phyloP scores from a whole-genome alignment of 2,797 vertebrate species.

The Echeneis naucrates region DNA sequence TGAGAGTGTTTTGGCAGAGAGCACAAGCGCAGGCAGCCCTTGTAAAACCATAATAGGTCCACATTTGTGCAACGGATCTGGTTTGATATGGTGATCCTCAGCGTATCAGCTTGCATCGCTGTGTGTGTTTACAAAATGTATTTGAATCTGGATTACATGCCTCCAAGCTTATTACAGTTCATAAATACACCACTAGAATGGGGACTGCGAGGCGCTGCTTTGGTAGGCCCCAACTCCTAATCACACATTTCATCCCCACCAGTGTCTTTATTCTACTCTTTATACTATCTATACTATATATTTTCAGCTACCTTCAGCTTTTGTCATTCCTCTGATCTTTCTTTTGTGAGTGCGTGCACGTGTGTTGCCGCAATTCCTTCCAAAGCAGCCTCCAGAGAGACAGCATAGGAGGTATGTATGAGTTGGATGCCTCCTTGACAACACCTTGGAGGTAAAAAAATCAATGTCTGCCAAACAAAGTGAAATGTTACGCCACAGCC shows the following conservation, averaged over 20 bases:
- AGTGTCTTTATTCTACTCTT: conserved; percentile 46
- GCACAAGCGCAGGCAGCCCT: conserved; percentile 8
- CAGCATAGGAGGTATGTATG: conserved; percentile 66
- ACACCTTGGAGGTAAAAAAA: conserved; percentile 83
- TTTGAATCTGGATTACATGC: conserved; percentile 36
- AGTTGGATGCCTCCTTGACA: conserved; percentile 80
- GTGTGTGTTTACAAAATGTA: conserved; percentile 22
- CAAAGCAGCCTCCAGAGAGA: conserved; percentile 67
- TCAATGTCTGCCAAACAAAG: conserved; percentile 84
- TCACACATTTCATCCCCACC: conserved; percentile 46
- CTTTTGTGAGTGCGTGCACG: conserved; percentile 2
- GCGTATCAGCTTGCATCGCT: conserved; percentile 32
- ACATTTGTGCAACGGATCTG: conserved; percentile 30
- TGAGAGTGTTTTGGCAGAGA: conserved; percentile 29
- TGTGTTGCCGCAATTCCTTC: conserved; percentile 51
- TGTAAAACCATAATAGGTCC: conserved; percentile 23
- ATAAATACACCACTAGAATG: conserved; percentile 25
- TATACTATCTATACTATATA: too few species aligned
- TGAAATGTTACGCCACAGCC: conserved; percentile 81
- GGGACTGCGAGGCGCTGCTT: conserved; percentile 31
- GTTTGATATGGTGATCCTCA: conserved; percentile 30
- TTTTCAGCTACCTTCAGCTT: conserved; percentile 48
- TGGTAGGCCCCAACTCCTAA: conserved; percentile 36
- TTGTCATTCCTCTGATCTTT: conserved; percentile 48
- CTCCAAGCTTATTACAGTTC: conserved; percentile 33